Evolutionary conservation across 2,797 vertebrate species (phyloP).

Genomic region (Syngnathus rostellatus): DNA sequence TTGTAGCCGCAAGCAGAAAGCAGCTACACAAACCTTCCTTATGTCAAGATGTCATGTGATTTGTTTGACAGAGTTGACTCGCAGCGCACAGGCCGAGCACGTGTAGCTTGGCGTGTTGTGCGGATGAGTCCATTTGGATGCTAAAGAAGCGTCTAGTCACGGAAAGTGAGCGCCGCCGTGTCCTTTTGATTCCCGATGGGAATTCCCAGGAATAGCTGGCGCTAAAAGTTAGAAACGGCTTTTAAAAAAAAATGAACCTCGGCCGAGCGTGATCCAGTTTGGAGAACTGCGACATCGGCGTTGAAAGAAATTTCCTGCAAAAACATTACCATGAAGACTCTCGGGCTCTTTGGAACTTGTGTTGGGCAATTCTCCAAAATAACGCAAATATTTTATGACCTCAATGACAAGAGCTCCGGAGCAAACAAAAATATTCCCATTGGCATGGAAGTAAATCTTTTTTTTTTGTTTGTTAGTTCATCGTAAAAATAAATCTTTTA

Average conservation of each 20-base stretch:
- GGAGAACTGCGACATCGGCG: neutral
- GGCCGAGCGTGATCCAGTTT: neutral
- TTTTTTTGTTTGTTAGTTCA: too few relatives aligned
- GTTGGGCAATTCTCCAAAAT: neutral
- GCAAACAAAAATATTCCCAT: too few relatives aligned
- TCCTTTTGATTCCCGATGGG: constrained; percentile 45
- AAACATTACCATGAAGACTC: neutral
- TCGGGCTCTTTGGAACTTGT: neutral
- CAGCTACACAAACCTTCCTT: neutral
- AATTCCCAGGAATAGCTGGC: constrained; percentile 52
- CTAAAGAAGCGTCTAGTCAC: constrained; percentile 24
- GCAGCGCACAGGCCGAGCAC: neutral
- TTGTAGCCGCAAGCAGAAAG: neutral
- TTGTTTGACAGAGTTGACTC: neutral
- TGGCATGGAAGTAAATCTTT: too few relatives aligned
- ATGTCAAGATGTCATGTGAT: neutral
- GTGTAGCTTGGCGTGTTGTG: neutral
- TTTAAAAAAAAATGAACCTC: neutral
- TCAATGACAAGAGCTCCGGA: neutral
- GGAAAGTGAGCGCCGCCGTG: constrained; percentile 23
- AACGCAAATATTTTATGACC: neutral
- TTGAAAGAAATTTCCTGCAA: neutral
- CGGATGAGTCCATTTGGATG: constrained; percentile 3
- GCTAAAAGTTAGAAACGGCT: too few relatives aligned
- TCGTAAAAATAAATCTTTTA: neutral